Conservation (phyloP, 2,888 invertebrate species). For the Cacoxenus indagator region DNA sequence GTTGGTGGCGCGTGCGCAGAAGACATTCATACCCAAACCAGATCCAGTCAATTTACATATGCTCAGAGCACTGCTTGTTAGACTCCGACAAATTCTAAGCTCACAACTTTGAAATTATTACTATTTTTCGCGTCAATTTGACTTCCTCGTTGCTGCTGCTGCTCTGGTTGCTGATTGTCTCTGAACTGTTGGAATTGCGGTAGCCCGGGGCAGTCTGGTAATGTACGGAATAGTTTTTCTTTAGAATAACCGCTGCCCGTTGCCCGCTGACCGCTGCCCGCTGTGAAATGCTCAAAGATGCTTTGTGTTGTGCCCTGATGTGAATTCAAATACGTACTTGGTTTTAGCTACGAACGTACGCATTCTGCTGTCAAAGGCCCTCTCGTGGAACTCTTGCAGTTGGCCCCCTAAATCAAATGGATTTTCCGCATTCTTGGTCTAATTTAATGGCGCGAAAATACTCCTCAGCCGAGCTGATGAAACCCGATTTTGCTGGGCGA, state of each 20-base stretch:
- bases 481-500: conserved; percentile 46
- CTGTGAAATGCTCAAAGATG: not conserved
- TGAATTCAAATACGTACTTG: too few species aligned
- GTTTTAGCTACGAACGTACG: conserved; percentile 29
- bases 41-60: not conserved
- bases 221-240: conserved; percentile 28
- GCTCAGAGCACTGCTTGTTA: conserved; percentile 29
- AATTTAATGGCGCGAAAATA: conserved; percentile 65
- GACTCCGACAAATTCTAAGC: conserved; percentile 59
- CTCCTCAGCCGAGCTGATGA: conserved; percentile 42
- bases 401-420: conserved; percentile 25
- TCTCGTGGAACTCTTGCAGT: conserved; percentile 30
- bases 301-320: not conserved
- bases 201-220: conserved; percentile 53
- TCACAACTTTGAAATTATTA: conserved; percentile 48
- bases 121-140: conserved; percentile 24
- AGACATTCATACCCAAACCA: conserved; percentile 14
- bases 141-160: conserved; percentile 18
- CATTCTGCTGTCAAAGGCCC: not conserved
- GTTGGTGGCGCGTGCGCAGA: conserved; percentile 57
- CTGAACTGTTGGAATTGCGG: conserved; percentile 35
- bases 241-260: conserved; percentile 23
- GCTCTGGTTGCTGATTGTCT: conserved; percentile 59
- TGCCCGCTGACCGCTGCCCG: not conserved
- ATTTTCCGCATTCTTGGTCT: conserved; percentile 65